A percentile compares a stretch with the other conserved stretches of the same genome.
Conservation (phyloP, 1,140 invertebrate species). For the Drosophila mojavensis region DNA sequence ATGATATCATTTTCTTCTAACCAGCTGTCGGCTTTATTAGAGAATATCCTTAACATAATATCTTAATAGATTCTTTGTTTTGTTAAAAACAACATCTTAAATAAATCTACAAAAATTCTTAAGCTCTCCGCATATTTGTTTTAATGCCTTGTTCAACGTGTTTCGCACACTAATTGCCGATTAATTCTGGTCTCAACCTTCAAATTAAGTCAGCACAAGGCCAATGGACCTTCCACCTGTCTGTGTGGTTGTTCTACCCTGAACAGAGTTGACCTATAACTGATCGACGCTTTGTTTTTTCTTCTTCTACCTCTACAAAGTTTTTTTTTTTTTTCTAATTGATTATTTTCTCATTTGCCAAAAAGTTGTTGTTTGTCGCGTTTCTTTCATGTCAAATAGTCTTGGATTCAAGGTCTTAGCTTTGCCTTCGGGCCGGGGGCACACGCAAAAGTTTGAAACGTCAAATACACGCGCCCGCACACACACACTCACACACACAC, state of each 20-base stretch:
- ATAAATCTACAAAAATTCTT: neutral
- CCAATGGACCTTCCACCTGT: constrained; percentile 57
- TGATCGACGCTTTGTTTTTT: constrained; percentile 22
- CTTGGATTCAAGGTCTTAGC: constrained; percentile 45
- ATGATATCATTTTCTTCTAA: no score
- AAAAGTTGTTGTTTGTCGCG: constrained; percentile 23
- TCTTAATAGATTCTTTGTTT: neutral
- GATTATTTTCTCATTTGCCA: constrained; percentile 41
- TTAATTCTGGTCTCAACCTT: constrained; percentile 18
- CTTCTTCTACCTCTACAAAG: constrained; percentile 13
- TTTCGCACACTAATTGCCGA: constrained; percentile 24
- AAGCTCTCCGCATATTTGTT: neutral
- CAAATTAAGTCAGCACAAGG: constrained; percentile 56
- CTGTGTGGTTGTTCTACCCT: constrained; percentile 26
- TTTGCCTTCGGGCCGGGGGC: constrained; percentile 47
- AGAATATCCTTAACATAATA: neutral
- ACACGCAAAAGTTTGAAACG: constrained; percentile 62
- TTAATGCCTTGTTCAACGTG: constrained; percentile 9
- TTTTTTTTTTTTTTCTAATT: constrained; percentile 15
- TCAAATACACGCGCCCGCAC: constrained; percentile 41
- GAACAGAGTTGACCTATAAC: constrained; percentile 76
- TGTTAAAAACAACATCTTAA: neutral
- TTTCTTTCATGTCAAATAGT: constrained; percentile 39
- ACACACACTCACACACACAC: constrained; percentile 22
- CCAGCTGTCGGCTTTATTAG: no score